Evolutionary conservation across 1,140 invertebrate genomes (phyloP).

Genomic region (Leptoteleia sp.): DNA sequence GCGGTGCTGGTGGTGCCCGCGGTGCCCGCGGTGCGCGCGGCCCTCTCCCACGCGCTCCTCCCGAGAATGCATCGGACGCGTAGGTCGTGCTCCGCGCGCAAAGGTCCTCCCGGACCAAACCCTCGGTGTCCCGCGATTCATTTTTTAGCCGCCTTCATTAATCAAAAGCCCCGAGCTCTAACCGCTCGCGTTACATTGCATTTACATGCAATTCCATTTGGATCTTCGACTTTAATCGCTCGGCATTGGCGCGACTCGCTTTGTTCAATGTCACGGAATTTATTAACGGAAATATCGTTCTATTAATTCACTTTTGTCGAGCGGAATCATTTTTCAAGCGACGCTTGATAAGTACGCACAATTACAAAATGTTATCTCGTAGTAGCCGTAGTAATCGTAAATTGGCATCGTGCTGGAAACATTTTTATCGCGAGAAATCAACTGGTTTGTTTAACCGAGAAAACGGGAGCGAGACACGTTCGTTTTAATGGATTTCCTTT

Average conservation of each 20-base stretch:
- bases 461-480: no score
- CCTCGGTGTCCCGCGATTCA: neutral
- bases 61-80: conserved; percentile 31
- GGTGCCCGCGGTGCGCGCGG: no score
- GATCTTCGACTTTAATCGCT: neutral
- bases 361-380: no score
- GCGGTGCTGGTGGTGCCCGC: no score
- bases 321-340: conserved; percentile 1
- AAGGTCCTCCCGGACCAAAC: conserved; percentile 45
- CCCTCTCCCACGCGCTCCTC: conserved; percentile 34
- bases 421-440: no score
- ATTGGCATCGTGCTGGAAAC: no score
- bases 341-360: no score
- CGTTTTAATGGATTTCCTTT: no score
- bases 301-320: neutral
- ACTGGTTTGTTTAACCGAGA: no score
- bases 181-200: neutral
- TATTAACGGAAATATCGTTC: conserved; percentile 9
- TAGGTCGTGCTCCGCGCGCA: conserved; percentile 22
- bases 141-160: conserved; percentile 6
- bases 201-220: conserved; percentile 13
- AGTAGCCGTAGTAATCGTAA: no score
- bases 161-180: conserved; percentile 12
- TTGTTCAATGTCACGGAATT: conserved; percentile 27
- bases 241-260: neutral